Percentiles rank a stretch among this genome's conserved stretches.
Conservation (phyloP, 2,888 invertebrate species). For the Elysia crispata region DNA sequence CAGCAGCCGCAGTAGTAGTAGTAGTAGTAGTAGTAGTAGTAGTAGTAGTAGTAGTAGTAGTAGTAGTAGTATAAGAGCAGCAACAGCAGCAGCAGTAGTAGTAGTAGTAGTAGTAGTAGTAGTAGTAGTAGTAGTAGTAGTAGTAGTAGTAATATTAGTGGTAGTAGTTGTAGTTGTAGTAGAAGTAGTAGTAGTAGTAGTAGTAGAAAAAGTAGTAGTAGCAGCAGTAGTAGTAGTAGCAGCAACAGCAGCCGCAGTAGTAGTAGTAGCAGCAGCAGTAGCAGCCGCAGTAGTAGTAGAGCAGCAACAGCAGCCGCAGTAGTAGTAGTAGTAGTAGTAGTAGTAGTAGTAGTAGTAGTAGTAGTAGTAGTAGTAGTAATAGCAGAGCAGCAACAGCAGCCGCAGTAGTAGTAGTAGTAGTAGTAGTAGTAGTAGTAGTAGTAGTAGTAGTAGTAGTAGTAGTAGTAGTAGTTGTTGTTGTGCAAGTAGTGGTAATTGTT, state of each 20-base stretch:
- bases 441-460: slow-evolving; percentile 26
- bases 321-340: slow-evolving; percentile 9
- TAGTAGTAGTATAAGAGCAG: slow-evolving; percentile 18
- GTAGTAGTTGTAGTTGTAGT: slow-evolving; percentile 18
- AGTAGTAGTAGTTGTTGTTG: slow-evolving; percentile 28
- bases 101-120: slow-evolving; percentile 13
- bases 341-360: slow-evolving; percentile 15
- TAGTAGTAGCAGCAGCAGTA: slow-evolving; percentile 3
- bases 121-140: slow-evolving; percentile 15
- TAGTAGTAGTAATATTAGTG: slow-evolving; percentile 2
- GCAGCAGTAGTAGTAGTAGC: slow-evolving; percentile 39
- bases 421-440: slow-evolving; percentile 28
- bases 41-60: slow-evolving; percentile 25
- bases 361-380: slow-evolving; percentile 20
- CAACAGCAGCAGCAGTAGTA: background rate
- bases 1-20: too few relatives aligned
- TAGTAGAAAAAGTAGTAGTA: slow-evolving; percentile 41
- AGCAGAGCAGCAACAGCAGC: too few relatives aligned
- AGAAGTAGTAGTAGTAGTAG: slow-evolving; percentile 47
- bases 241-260: slow-evolving; percentile 15
- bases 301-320: background rate
- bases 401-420: too few relatives aligned
- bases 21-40: slow-evolving; percentile 44
- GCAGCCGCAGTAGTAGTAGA: background rate
- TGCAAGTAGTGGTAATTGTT: background rate